Percentiles rank a stretch among this genome's conserved stretches.
Conservation (phyloP, 2,113 vertebrate genomes). For the Megaleporinus macrocephalus region DNA sequence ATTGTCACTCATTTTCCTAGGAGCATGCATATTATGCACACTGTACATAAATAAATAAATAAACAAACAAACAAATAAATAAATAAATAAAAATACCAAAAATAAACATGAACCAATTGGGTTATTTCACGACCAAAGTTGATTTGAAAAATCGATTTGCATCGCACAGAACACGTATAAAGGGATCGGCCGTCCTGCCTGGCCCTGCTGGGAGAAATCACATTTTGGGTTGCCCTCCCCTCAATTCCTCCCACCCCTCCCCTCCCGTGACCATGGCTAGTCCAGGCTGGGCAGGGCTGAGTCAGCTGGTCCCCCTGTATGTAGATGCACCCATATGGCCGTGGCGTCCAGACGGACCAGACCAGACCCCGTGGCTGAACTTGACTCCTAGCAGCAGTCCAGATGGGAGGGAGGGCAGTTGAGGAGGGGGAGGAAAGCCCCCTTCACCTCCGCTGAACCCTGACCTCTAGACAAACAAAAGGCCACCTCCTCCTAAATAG, state of each 20-base stretch:
- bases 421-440: constrained; percentile 1
- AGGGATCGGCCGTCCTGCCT: constrained; percentile 58
- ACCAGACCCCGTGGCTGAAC: constrained; percentile 77
- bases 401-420: constrained; percentile 69
- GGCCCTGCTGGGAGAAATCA: constrained; percentile 70
- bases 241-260: constrained; percentile 27
- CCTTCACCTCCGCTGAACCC: constrained; percentile 75
- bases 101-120: constrained; percentile 65
- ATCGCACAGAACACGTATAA: constrained; percentile 70
- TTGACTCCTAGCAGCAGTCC: constrained; percentile 76
- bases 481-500: neutral
- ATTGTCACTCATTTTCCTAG: constrained; percentile 40
- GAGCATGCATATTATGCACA: constrained; percentile 27
- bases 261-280: constrained; percentile 40
- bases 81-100: constrained; percentile 48
- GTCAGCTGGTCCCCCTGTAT: constrained; percentile 70
- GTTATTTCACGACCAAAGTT: constrained; percentile 59
- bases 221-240: constrained; percentile 64
- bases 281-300: constrained; percentile 48
- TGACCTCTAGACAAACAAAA: constrained; percentile 53
- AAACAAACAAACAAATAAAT: constrained; percentile 25
- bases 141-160: constrained; percentile 72
- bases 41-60: constrained; percentile 40
- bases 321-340: constrained; percentile 80
- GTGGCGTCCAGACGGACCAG: constrained; percentile 70